These are phyloP conservation scores for Myzus persicae DNA, from an alignment of 1,140 invertebrate genomes.

Conservation along the genomic window DNA sequence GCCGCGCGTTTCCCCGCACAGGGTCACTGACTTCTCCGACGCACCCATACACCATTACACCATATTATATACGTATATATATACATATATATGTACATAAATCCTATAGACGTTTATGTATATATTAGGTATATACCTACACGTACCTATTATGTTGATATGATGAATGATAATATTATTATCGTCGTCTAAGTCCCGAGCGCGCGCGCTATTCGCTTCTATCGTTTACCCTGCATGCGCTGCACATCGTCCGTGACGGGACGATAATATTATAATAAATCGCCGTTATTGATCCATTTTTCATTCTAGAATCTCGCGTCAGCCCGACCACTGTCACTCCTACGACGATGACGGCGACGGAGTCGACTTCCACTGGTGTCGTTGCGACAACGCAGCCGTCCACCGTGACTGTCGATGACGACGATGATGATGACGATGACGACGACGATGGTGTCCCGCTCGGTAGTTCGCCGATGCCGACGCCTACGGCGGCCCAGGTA, in stretches of 20 bases:
- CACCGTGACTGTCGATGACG: neutral
- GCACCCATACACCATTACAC: neutral
- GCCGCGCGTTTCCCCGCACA: neutral
- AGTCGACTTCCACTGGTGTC: neutral
- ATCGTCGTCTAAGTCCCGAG: neutral
- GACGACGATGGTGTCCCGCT: neutral
- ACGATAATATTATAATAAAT: neutral
- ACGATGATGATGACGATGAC: too few relatives aligned
- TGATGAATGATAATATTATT: neutral
- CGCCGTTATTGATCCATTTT: neutral
- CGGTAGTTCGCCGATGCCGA: neutral
- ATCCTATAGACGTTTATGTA: neutral
- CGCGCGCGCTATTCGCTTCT: neutral
- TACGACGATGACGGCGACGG: neutral
- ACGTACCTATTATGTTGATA: neutral
- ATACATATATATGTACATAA: too few relatives aligned
- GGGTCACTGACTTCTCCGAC: slow-evolving; percentile 51
- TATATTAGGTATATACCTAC: too few relatives aligned
- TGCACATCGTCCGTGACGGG: neutral
- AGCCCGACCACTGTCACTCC: neutral
- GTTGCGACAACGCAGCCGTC: neutral
- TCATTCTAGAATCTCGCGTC: slow-evolving; percentile 1
- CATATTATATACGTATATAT: neutral
- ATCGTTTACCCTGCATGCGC: neutral
- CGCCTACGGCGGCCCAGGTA: neutral